Evolutionary conservation across 2,888 invertebrate species (phyloP), one percentile per base, ranked within the genome.

Genomic region (Caenorhabditis angaria): DNA sequence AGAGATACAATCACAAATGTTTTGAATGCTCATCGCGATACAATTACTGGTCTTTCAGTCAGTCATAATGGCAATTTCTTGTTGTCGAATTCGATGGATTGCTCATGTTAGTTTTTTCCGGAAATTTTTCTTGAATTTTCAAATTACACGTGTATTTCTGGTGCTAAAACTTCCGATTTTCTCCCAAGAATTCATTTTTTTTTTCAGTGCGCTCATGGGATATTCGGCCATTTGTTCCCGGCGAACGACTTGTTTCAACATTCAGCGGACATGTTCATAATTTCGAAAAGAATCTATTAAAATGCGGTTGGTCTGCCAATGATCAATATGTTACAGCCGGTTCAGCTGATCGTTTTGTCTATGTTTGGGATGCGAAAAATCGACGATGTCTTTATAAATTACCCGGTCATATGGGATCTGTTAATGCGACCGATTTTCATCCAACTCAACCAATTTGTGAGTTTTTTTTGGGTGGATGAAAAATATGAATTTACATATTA

Each of bases 321-420:
- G 95, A 96, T 1, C 93, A 93, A 64, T 94, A 94, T 90, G 93
- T 96, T 10, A 91, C 93, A 1, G 92, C 94, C 0, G 99, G 99
- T 0, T 97, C 97, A 0, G 73, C 82, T 0, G 99, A 99, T 89
- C 91, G 97, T 56, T 94, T 93, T 89, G 93, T 97, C 32, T 95
- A 97, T 88, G 91, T 99, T 72, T 99, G 97, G 99, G 97, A 99
- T 88, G 95, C 96, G 2, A 94, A 94, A 1, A 92, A 94, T 0
- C 91, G 96, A 28, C 91, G 94, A 72, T 93, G 97, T 82, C 89
- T 96, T 48, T 99, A 99, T 90, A 95, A 95, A 89, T 90, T 99
- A 80, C 97, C 99, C 0, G 99, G 99, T 0, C 99, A 99, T 89
- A 93, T 94, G 89, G 99, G 99, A 41, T 93, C 95, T 71, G 95